Base-by-base conservation (phyloP, 2,888 invertebrate genomes). In the Blastobasis lacticolella region DNA sequence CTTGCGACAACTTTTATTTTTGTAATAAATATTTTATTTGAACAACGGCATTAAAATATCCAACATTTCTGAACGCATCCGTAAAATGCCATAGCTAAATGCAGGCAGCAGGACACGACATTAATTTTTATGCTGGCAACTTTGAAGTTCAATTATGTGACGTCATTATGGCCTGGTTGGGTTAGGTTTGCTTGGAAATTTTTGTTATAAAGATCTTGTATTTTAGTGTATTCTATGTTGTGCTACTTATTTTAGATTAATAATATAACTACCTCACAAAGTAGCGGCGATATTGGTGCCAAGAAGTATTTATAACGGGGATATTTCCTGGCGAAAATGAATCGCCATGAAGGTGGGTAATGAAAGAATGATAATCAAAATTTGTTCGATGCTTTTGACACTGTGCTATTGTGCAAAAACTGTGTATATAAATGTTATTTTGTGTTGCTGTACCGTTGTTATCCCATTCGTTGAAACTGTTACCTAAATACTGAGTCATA, bases 321-420 rank as follows among this genome's bases (percentile, higher is more conserved):
- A 78, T 78, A 76, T 78, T 81, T 78, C 81, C 75, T 78, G 87
- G 84, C 86, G 86, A 92, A 91, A 93, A 95, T 95, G 95, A 95
- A 94, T 93, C 94, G 95, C 91, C 95, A 95, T 94, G 95, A 95
- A 93, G 97, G 97, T 92, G 95, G 94, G 84, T 85, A 87, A 54
- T 49, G 54, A 54, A 51, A 49, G 54, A 51, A 86, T 86, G 86
- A 87, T 88, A 85, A 89, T 88, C 88, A 87, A 86, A 88, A 86
- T 81, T 88, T 81, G 82, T 85, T 76, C 75, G 78, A 85, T 80
- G 82, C 84, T 86, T 76, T 88, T 85, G 83, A 85, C 85, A 85
- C 70, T 74, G 73, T 75, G 64, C 46, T 78, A 78, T 66, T 67
- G 72, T 69, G 69, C 69, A 60, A 73, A 75, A 71, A 71, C 10